Evolutionary conservation across 2,113 vertebrate genomes (phyloP).

Genomic region (Muntiacus muntjak): DNA sequence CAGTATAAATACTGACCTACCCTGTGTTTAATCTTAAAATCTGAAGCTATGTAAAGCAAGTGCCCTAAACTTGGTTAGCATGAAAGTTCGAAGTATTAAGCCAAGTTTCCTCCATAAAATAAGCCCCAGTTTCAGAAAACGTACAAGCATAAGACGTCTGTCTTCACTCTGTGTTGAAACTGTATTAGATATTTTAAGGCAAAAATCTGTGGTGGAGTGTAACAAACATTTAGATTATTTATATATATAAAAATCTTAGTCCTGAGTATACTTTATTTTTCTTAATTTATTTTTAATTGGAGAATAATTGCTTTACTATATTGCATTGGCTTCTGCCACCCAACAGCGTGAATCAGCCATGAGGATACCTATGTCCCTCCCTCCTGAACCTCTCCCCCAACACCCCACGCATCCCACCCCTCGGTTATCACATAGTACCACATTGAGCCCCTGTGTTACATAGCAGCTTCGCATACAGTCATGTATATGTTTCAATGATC

Average conservation of each 20-base stretch:
- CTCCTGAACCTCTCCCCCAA: background rate
- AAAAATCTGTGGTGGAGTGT: background rate
- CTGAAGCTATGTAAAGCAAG: background rate
- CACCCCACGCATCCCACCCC: background rate
- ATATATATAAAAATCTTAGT: background rate
- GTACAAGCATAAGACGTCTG: background rate
- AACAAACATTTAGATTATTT: background rate
- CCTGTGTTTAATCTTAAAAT: background rate
- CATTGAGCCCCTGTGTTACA: background rate
- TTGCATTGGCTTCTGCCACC: background rate
- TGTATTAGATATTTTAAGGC: background rate
- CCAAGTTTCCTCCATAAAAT: background rate
- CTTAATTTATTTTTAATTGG: background rate
- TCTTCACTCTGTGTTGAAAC: background rate
- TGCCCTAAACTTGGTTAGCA: background rate
- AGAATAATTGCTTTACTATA: background rate
- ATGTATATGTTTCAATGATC: background rate
- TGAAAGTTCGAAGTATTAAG: background rate
- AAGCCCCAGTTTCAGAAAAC: background rate
- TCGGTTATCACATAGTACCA: background rate
- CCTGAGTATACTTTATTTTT: background rate
- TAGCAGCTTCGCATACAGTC: accelerated
- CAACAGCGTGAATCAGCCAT: background rate
- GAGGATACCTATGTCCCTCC: background rate
- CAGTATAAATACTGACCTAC: background rate